Evolutionary conservation across 2,797 vertebrate genomes (phyloP).

Genomic region (Aeoliscus strigatus): DNA sequence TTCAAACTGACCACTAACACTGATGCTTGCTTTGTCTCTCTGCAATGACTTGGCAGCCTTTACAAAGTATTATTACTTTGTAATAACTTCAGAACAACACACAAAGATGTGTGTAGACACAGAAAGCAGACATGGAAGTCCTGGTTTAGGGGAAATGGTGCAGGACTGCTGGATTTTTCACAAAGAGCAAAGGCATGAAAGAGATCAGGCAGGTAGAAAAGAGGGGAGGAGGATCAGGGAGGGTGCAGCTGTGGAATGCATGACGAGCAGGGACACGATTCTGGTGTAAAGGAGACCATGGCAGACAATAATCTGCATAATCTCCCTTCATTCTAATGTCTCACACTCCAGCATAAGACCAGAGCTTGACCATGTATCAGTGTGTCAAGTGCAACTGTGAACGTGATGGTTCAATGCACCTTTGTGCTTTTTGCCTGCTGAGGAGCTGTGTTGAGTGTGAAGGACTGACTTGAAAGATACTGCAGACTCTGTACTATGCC

Average conservation of each 20-base stretch:
- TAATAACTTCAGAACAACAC: too few species aligned
- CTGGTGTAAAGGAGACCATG: slow-evolving; percentile 35
- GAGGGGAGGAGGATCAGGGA: slow-evolving; percentile 33
- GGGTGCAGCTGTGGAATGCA: slow-evolving; percentile 67
- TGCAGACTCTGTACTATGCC: too few species aligned
- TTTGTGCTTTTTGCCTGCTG: too few species aligned
- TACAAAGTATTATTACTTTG: too few species aligned
- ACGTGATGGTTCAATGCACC: too few species aligned
- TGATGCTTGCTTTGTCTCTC: slow-evolving; percentile 16
- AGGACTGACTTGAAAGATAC: too few species aligned
- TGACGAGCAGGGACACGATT: slow-evolving; percentile 74
- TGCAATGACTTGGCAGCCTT: slow-evolving; percentile 39
- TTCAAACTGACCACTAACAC: neutral
- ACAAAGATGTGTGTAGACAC: too few species aligned
- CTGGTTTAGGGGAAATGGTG: slow-evolving; percentile 1
- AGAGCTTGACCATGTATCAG: too few species aligned
- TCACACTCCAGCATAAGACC: too few species aligned
- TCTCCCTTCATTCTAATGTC: slow-evolving; percentile 5
- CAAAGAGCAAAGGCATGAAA: slow-evolving; percentile 20
- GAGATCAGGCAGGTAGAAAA: slow-evolving; percentile 21
- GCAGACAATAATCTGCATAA: slow-evolving; percentile 38
- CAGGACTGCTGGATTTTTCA: slow-evolving; percentile 11
- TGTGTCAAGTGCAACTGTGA: too few species aligned
- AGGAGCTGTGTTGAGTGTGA: too few species aligned
- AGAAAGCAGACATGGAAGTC: too few species aligned